These are phyloP conservation scores for Lycaon pictus DNA, from an alignment of 2,113 vertebrate genomes.

Conservation along the genomic window DNA sequence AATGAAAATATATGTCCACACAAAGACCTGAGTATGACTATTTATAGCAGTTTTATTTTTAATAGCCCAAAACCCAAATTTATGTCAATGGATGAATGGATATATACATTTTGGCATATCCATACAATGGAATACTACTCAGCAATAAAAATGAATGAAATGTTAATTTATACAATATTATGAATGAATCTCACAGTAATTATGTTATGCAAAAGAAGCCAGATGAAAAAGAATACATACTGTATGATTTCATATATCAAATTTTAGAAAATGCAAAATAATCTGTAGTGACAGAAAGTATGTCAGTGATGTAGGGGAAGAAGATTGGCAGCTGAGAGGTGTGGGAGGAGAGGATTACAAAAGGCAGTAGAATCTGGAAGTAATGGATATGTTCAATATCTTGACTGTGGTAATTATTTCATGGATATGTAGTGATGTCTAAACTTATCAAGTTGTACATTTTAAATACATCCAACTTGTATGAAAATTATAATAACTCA, in stretches of 20 bases:
- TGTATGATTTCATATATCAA: not conserved
- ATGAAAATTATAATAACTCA: slow-evolving; percentile 11
- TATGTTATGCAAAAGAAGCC: not conserved
- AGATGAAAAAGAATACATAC: not conserved
- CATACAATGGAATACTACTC: not conserved
- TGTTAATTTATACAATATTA: not conserved
- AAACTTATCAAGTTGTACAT: not conserved
- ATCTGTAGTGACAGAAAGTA: not conserved
- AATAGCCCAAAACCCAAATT: not conserved
- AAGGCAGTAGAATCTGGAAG: not conserved
- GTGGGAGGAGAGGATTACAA: not conserved
- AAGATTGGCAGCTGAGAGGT: not conserved
- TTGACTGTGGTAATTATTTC: not conserved
- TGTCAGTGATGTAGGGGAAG: not conserved
- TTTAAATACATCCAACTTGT: not conserved
- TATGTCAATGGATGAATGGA: not conserved
- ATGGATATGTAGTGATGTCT: not conserved
- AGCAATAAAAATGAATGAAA: not conserved
- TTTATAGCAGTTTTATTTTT: not conserved
- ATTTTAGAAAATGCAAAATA: not conserved
- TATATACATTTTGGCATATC: not conserved
- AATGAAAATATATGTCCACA: not conserved
- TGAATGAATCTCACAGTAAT: not conserved
- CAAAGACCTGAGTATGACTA: not conserved
- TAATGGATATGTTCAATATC: not conserved